Percentiles rank a stretch among this genome's conserved stretches.
Conservation (phyloP, 2,113 vertebrate species). For the Aegypius monachus region DNA sequence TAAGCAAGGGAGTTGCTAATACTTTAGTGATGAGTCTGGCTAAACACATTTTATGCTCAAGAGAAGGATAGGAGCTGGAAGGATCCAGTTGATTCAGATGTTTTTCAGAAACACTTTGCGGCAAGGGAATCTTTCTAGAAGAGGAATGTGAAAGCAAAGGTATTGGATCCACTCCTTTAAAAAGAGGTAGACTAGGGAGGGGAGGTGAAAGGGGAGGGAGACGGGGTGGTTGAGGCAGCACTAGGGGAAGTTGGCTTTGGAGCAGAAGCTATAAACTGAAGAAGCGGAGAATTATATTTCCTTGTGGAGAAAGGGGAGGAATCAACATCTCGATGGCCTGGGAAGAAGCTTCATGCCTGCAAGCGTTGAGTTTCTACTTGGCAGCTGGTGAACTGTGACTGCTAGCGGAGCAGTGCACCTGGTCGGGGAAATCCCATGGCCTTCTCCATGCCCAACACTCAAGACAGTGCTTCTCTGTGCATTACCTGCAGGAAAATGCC, state of each 20-base stretch:
- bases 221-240: background rate
- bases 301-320: background rate
- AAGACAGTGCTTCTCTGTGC: background rate
- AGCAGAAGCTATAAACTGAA: background rate
- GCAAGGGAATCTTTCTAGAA: background rate
- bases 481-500: background rate
- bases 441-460: background rate
- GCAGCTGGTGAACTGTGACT: background rate
- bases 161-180: background rate
- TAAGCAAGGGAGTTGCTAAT: background rate
- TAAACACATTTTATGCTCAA: background rate
- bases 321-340: background rate
- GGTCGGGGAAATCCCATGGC: background rate
- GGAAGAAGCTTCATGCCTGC: background rate
- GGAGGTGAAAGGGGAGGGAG: background rate
- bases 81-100: background rate
- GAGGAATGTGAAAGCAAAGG: background rate
- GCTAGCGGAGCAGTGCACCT: accelerated
- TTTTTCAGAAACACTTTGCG: background rate
- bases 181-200: background rate
- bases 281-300: background rate
- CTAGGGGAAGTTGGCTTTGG: background rate
- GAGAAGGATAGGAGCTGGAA: background rate
- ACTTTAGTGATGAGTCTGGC: background rate
- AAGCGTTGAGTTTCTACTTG: background rate